Base-by-base conservation (phyloP, 2,797 vertebrate genomes). In the Myotis myotis region DNA sequence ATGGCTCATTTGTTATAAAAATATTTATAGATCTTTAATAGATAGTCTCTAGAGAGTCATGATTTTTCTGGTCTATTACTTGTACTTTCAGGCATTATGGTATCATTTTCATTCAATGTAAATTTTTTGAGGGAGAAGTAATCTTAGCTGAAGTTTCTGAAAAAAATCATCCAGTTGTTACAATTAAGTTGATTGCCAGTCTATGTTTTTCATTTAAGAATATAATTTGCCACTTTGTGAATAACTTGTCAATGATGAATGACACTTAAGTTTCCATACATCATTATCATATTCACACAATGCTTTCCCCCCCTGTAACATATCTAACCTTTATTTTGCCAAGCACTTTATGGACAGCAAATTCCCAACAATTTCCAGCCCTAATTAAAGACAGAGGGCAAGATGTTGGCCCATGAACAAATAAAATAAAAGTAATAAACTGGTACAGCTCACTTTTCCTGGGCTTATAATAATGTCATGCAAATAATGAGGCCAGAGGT, bases 101-200 rank as follows among this genome's bases (percentile, higher is more conserved):
- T 96, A 79, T 96, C 74, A 87, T 95, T 98, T 97, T 94, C 74
- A 96, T 96, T 97, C 84, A 96, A 38, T 51, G 22, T 91, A 96
- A 82, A 47, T 84, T 86, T 79, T 96, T 53, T 94, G 84, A 97
- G 82, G 41, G 53, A 96, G 78, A 95, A 66, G 47, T 92, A 97
- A 95, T 96, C 30, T 70, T 62, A 85, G 89, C 33, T 70, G 44
- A 98, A 91, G 71, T 80, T 41, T 97, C 95, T 97, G 78, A 64
- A 64, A 97, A 97, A 98, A 95, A 76, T 57, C 38, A 53, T 90
- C 7, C 81, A 94, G 49, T 96, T 97, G 25, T 87, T 96, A 88
- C 22, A 96, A 95, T 97, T 96, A 97, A 96, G 74, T 12, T 57
- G 93, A 97, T 93, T 96, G 84, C 17, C 66, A 95, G 20, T 86